Percentiles rank a stretch among this genome's conserved stretches.
These are phyloP conservation scores for Urechis unicinctus DNA, from an alignment of 2,888 invertebrate genomes.

Conservation along the genomic window DNA sequence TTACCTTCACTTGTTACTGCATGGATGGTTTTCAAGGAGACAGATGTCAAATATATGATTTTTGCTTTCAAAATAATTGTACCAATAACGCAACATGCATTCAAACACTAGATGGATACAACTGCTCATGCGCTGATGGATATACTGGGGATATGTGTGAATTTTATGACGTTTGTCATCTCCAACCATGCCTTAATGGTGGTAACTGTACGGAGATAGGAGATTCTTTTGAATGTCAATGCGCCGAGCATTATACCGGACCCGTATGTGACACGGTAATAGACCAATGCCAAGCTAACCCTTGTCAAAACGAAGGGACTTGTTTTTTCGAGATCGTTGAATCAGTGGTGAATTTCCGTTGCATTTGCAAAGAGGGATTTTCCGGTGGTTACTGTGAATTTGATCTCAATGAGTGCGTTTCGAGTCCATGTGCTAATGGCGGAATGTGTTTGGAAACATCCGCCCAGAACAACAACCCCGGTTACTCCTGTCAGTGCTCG, in stretches of 20 bases:
- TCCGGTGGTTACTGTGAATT: constrained; percentile 26
- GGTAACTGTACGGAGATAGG: constrained; percentile 7
- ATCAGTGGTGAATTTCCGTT: constrained; percentile 1
- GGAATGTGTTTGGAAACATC: constrained; percentile 17
- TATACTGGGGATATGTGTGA: constrained; percentile 36
- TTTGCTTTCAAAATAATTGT: constrained; percentile 29
- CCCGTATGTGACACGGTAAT: constrained; percentile 70
- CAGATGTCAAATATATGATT: constrained; percentile 33
- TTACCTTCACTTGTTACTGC: constrained; percentile 30
- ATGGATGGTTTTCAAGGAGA: constrained; percentile 25
- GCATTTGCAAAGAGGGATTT: constrained; percentile 7
- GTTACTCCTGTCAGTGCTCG: constrained; percentile 12
- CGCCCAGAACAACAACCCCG: background rate
- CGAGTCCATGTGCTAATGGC: constrained; percentile 8
- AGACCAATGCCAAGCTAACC: constrained; percentile 86
- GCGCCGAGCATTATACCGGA: constrained; percentile 26
- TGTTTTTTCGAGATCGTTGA: constrained; percentile 15
- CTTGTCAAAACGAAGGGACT: constrained; percentile 78
- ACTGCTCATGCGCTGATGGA: constrained; percentile 27
- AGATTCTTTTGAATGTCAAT: constrained; percentile 26
- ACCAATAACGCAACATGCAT: constrained; percentile 32
- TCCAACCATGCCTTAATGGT: constrained; percentile 16
- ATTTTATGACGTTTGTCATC: constrained; percentile 27
- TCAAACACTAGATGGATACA: constrained; percentile 11
- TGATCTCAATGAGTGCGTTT: constrained; percentile 20